Percentiles rank a stretch among this genome's conserved stretches.
Conservation (phyloP, 2,888 invertebrate genomes). For the Dermolepida albohirtum region DNA sequence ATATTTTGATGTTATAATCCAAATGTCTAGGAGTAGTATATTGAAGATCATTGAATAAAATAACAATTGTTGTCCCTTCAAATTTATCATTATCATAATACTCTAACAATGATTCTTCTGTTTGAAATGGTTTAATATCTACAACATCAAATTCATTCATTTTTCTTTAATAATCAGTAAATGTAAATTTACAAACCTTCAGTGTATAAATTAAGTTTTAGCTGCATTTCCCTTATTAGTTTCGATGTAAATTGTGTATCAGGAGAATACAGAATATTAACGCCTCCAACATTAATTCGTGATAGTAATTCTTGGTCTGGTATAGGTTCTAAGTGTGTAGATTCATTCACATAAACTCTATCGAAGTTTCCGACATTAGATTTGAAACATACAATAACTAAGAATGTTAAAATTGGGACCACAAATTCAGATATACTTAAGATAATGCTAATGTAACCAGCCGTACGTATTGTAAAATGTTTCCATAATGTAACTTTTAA, state of each 20-base stretch:
- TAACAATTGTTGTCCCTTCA: slow-evolving; percentile 51
- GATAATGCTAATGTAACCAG: slow-evolving; percentile 55
- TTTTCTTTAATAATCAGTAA: neutral
- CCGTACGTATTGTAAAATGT: slow-evolving; percentile 58
- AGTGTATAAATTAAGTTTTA: slow-evolving; percentile 55
- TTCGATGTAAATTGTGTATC: slow-evolving; percentile 53
- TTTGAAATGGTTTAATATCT: slow-evolving; percentile 55
- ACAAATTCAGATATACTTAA: slow-evolving; percentile 58
- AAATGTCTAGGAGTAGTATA: slow-evolving; percentile 50
- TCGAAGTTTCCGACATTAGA: slow-evolving; percentile 58
- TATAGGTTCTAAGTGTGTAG: slow-evolving; percentile 52
- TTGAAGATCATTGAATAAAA: slow-evolving; percentile 54
- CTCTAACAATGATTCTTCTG: slow-evolving; percentile 53
- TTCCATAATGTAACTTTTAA: slow-evolving; percentile 55
- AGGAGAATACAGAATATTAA: slow-evolving; percentile 56
- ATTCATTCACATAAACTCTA: slow-evolving; percentile 54
- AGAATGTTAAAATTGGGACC: slow-evolving; percentile 59
- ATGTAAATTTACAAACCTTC: slow-evolving; percentile 55
- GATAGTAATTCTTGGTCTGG: slow-evolving; percentile 48
- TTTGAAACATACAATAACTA: slow-evolving; percentile 59
- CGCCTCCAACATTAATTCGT: slow-evolving; percentile 46
- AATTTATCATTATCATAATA: slow-evolving; percentile 50
- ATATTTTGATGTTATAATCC: slow-evolving; percentile 57
- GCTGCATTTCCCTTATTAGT: slow-evolving; percentile 56
- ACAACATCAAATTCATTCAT: slow-evolving; percentile 37